A percentile compares a stretch with the other conserved stretches of the same genome.
Conservation (phyloP, 1,140 invertebrate genomes). For the Aphis craccivora region DNA sequence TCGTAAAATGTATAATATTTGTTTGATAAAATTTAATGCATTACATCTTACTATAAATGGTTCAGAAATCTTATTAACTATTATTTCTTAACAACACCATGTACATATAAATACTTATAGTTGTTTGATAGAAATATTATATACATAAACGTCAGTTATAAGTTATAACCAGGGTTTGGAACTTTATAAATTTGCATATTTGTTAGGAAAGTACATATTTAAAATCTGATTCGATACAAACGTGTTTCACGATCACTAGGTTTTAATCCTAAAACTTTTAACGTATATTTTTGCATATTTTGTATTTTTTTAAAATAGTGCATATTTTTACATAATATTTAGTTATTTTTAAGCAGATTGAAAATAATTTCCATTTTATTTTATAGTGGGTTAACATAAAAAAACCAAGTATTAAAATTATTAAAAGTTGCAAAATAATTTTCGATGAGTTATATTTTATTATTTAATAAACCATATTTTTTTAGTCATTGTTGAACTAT, state of each 20-base stretch:
- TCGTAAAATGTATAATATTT: neutral
- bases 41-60: neutral
- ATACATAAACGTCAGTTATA: neutral
- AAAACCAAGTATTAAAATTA: neutral
- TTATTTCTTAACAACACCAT: neutral
- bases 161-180: neutral
- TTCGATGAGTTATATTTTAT: neutral
- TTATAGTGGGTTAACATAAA: neutral
- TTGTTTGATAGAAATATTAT: neutral
- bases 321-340: neutral
- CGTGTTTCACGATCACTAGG: neutral
- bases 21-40: neutral
- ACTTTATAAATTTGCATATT: slow-evolving; percentile 8
- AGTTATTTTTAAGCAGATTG: neutral
- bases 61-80: neutral
- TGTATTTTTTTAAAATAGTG: neutral
- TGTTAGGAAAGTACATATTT: slow-evolving; percentile 12
- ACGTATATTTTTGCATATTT: slow-evolving; percentile 15
- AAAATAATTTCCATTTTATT: neutral
- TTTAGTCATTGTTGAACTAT: neutral
- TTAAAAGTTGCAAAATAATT: neutral
- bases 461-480: neutral
- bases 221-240: slow-evolving; percentile 3
- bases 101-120: neutral
- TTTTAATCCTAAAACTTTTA: slow-evolving; percentile 2